Percentiles rank a stretch among this genome's conserved stretches.
Conservation (phyloP, 2,113 vertebrate species). For the Apteryx owenii region DNA sequence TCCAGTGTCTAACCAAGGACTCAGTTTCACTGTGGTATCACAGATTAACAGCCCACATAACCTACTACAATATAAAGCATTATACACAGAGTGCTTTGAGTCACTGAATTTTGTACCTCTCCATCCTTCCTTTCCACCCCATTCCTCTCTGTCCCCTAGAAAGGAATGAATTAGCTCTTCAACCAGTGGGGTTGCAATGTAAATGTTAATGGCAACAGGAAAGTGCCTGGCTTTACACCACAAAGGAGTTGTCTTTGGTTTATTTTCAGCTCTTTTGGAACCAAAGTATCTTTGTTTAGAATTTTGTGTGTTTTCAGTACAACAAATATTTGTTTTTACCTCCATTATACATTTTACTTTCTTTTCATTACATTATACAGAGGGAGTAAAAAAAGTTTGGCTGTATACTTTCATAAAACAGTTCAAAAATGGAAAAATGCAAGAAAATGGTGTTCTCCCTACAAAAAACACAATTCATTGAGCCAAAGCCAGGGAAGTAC, state of each 20-base stretch:
- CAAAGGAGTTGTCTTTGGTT: neutral
- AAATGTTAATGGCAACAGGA: neutral
- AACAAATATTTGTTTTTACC: neutral
- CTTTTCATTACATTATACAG: neutral
- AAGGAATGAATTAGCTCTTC: neutral
- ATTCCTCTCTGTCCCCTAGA: neutral
- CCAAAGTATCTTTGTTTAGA: neutral
- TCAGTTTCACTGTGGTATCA: neutral
- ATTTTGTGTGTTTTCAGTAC: neutral
- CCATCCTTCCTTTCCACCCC: neutral
- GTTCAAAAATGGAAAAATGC: accelerated
- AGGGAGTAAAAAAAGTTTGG: neutral
- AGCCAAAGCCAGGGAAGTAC: neutral
- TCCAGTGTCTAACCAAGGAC: neutral
- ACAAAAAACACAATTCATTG: neutral
- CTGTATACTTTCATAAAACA: neutral
- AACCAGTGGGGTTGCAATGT: neutral
- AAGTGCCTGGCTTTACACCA: neutral
- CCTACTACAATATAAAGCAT: neutral
- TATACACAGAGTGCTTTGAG: neutral
- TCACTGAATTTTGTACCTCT: neutral
- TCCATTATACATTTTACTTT: neutral
- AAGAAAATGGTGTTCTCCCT: neutral
- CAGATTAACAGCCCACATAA: neutral
- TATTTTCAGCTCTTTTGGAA: neutral